Percentiles rank a stretch among this genome's conserved stretches.
Conservation (phyloP, 2,797 vertebrate genomes). For the Leontocebus nigricollis region DNA sequence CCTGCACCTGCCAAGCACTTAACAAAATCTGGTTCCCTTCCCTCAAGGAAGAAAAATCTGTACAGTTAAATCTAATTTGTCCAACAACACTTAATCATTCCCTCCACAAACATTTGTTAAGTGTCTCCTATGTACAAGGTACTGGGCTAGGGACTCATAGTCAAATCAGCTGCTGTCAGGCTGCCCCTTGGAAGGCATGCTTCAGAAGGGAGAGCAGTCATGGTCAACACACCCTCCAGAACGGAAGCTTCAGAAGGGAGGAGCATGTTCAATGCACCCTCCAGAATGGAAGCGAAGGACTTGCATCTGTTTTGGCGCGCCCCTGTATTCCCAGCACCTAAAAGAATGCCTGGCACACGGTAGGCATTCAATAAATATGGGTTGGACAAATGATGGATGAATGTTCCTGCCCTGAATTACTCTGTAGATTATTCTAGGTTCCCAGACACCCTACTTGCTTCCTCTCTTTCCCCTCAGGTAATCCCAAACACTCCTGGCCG, state of each 20-base stretch:
- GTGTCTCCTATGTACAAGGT: not conserved
- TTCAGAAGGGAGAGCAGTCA: not conserved
- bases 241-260: no score
- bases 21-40: constrained; percentile 42
- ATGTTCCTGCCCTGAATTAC: not conserved
- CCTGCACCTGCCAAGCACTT: constrained; percentile 28
- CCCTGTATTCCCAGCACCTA: not conserved
- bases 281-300: not conserved
- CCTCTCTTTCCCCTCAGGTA: not conserved
- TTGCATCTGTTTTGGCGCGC: not conserved
- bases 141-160: not conserved
- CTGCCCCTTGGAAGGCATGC: not conserved
- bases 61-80: not conserved
- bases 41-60: constrained; percentile 33
- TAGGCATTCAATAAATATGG: not conserved
- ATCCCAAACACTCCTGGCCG: not conserved
- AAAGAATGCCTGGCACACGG: not conserved
- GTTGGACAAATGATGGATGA: not conserved
- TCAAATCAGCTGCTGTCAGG: not conserved
- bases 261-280: not conserved
- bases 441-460: not conserved
- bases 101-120: not conserved
- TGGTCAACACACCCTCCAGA: not conserved
- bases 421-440: not conserved
- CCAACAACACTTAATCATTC: not conserved